A percentile compares a stretch with the other conserved stretches of the same genome.
phyloP scores from a whole-genome alignment of 2,888 invertebrate genomes.

The Myathropa florea region DNA sequence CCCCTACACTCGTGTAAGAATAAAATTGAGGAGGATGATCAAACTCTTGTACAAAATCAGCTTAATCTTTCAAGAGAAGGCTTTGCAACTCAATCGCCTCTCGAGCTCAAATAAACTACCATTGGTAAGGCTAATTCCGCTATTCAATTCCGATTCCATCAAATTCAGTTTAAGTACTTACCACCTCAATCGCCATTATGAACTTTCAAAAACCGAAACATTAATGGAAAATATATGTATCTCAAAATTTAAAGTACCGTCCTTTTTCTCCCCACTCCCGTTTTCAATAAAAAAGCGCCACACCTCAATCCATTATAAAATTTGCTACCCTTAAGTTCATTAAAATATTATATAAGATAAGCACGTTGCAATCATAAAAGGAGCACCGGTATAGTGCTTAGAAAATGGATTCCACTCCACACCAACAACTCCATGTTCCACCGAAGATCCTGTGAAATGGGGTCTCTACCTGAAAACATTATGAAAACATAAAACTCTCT shows the following conservation, averaged over 20 bases:
- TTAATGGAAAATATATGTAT: background rate
- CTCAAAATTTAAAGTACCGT: background rate
- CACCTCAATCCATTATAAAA: background rate
- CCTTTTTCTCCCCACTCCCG: background rate
- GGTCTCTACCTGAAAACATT: background rate
- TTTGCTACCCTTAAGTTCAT: background rate
- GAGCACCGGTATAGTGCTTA: background rate
- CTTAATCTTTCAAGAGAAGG: too few species aligned
- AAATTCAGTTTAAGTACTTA: background rate
- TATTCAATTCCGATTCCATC: background rate
- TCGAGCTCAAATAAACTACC: too few species aligned
- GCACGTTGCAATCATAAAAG: conserved; percentile 44
- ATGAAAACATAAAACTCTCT: background rate
- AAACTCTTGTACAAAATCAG: too few species aligned
- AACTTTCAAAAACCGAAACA: background rate
- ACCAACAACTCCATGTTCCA: background rate
- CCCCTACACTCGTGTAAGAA: too few species aligned
- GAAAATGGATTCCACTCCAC: conserved; percentile 3
- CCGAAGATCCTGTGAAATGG: background rate
- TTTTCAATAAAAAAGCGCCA: background rate
- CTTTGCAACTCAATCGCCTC: too few species aligned
- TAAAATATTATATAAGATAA: conserved; percentile 22
- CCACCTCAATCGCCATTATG: too few species aligned
- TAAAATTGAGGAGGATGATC: too few species aligned
- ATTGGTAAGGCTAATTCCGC: too few species aligned